Evolutionary conservation across 2,113 vertebrate genomes (phyloP), one percentile per base, ranked within the genome.

Genomic region (Plectropomus leopardus): DNA sequence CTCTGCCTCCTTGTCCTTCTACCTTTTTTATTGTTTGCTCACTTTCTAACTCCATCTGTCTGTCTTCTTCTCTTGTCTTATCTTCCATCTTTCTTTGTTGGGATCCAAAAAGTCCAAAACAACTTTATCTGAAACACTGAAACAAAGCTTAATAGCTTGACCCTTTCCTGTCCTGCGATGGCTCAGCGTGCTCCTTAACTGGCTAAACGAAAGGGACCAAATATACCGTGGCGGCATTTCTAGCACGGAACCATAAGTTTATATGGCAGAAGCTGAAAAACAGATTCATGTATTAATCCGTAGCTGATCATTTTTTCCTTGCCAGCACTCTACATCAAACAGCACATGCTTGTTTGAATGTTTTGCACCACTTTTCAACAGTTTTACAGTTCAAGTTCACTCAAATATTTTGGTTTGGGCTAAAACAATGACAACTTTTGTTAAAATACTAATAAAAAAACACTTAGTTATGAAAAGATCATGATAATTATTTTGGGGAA

Each of bases 11-110:
- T 74, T 63, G 58, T 86, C 75, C 7, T 26, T 71, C 58, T 50
- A 65, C 61, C 50, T 90, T 88, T n/a, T 65, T 73, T 15, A 59
- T 55, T 78, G 70, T 88, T 76, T 84, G 24, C 69, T 70, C 13
- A 5, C 55, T 86, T 80, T 66, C 57, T 28, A 47, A 28, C 45
- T 34, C 72, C 74, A 76, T 76, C 74, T 84, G 54, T 48, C 70
- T 59, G n/a, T 55, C 59, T 54, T 40, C 36, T 55, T 42, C 3
- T 23, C 42, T 76, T 53, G 77, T 58, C 32, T 47, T n/a, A 54
- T 72, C 68, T 75, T 42, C 69, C 23, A 28, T 63, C 26, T 84
- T 80, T 69, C 42, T 66, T 10, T 73, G 42, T 66, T 50, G 40
- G 36, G 26, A 30, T 42, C 53, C n/a, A 53, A 71, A 79, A 66